phyloP scores from a whole-genome alignment of 2,888 invertebrate species.

The Plusia festucae region DNA sequence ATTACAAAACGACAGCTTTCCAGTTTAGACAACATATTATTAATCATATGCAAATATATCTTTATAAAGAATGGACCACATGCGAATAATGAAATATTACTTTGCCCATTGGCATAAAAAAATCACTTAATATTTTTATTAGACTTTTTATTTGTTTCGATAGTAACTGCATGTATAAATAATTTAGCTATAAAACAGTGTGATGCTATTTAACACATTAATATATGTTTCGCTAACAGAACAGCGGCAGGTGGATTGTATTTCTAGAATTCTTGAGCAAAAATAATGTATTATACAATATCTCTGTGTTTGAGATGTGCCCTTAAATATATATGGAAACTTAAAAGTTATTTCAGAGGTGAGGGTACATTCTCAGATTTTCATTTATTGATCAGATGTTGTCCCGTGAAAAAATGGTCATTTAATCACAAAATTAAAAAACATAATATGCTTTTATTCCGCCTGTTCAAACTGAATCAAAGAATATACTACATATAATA shows the following conservation, averaged over 20 bases:
- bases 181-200: slow-evolving; percentile 57
- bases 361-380: no score
- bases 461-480: no score
- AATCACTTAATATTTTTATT: slow-evolving; percentile 23
- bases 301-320: no score
- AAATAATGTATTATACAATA: no score
- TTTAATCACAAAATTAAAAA: no score
- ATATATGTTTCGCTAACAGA: slow-evolving; percentile 13
- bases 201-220: slow-evolving; percentile 47
- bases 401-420: no score
- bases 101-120: slow-evolving; percentile 13
- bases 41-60: neutral
- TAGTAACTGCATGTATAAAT: slow-evolving; percentile 66
- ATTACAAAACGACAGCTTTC: no score
- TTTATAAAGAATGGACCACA: slow-evolving; percentile 22
- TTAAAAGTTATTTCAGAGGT: no score
- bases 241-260: slow-evolving; percentile 24
- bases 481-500: neutral
- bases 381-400: no score
- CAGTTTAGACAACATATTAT: no score
- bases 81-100: slow-evolving; percentile 11
- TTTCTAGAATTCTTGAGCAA: neutral
- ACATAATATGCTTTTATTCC: no score
- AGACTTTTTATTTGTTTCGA: slow-evolving; percentile 35
- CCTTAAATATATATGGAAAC: no score